Percentiles rank a stretch among this genome's conserved stretches.
Evolutionary conservation across 2,797 vertebrate genomes (phyloP).

Genomic region (Dermochelys coriacea): DNA sequence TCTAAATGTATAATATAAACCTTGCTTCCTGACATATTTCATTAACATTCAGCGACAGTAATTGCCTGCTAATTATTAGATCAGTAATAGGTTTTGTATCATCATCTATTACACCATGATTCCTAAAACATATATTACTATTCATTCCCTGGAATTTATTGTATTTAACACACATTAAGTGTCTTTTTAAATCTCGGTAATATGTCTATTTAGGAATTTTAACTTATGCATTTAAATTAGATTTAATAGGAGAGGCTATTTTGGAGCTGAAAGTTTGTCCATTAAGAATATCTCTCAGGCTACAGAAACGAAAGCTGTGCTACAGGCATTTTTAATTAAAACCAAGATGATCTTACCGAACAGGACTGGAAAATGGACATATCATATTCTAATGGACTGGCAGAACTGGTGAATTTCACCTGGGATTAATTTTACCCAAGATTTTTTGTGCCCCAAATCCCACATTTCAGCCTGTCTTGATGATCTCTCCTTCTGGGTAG

Average conservation of each 20-base stretch:
- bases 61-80: constrained; percentile 41
- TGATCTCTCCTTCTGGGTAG: background rate
- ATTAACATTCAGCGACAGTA: background rate
- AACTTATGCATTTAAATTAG: constrained; percentile 48
- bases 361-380: background rate
- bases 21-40: constrained; percentile 5
- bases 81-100: constrained; percentile 13
- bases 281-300: background rate
- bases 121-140: constrained; percentile 12
- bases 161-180: constrained; percentile 24
- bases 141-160: background rate
- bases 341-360: background rate
- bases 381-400: background rate
- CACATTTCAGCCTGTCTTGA: background rate
- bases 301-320: background rate
- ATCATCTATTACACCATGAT: constrained; percentile 13
- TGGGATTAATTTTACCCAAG: background rate
- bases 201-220: constrained; percentile 17
- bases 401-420: background rate
- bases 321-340: accelerated
- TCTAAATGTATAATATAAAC: background rate
- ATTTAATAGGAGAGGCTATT: constrained; percentile 3
- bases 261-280: background rate
- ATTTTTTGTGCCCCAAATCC: background rate
- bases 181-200: background rate